A percentile compares a stretch with the other conserved stretches of the same genome.
phyloP scores from a whole-genome alignment of 2,113 vertebrate species.

The Onychostruthus taczanowskii region DNA sequence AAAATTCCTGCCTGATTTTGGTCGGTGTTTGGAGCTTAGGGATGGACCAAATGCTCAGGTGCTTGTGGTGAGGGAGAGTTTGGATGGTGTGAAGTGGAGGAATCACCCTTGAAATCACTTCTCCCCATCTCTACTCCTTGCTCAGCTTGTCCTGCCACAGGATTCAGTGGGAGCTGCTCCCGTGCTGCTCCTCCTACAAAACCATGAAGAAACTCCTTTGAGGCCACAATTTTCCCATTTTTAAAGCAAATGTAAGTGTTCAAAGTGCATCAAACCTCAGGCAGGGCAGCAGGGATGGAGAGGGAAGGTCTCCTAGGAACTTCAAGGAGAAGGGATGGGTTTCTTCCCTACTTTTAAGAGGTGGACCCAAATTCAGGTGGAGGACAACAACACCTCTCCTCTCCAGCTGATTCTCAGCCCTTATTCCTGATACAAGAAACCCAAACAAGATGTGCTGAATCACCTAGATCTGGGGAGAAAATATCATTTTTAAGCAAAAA shows the following conservation, averaged over 20 bases:
- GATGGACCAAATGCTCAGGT: neutral
- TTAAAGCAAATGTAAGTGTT: rapidly evolving
- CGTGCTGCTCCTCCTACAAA: neutral
- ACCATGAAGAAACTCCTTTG: rapidly evolving
- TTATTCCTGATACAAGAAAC: neutral
- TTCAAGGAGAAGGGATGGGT: neutral
- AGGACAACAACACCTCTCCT: neutral
- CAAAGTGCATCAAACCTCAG: neutral
- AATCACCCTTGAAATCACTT: neutral
- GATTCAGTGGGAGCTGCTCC: neutral
- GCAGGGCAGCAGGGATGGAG: neutral
- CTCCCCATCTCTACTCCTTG: neutral
- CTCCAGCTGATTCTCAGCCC: neutral
- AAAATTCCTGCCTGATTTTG: neutral
- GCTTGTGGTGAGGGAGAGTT: rapidly evolving
- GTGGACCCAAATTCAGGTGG: neutral
- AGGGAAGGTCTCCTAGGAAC: neutral
- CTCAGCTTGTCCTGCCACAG: neutral
- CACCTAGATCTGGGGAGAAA: neutral
- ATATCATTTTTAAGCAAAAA: neutral
- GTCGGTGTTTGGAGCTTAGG: neutral
- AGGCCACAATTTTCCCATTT: neutral
- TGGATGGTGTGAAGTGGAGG: neutral
- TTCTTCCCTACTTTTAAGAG: neutral
- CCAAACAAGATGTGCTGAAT: neutral